Conservation (phyloP, 92 coral and sea anemone genomes). For the Isaurus tuberculatus region DNA sequence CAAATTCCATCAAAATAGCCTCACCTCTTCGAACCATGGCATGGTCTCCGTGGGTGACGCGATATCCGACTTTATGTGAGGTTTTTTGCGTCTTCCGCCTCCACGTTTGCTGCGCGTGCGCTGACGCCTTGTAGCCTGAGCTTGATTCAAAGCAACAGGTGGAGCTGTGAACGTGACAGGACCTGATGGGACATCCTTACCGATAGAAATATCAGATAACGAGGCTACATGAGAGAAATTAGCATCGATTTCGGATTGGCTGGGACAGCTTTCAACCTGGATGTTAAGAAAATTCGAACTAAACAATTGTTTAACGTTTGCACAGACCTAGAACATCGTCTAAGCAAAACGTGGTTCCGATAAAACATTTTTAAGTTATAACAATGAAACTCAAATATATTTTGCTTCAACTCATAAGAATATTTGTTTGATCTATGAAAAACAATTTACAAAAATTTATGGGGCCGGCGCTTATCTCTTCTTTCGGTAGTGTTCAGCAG, state of each 20-base stretch:
- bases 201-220: conserved; percentile 30
- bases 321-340: no score
- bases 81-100: conserved; percentile 71
- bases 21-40: conserved; percentile 94
- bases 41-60: conserved; percentile 85
- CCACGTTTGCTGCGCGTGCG: conserved; percentile 59
- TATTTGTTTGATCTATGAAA: no score
- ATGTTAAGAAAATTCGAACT: neutral
- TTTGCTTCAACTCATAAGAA: no score
- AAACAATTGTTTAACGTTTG: neutral
- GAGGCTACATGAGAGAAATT: neutral
- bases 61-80: conserved; percentile 68
- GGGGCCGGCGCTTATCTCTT: no score
- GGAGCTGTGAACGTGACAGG: conserved; percentile 54
- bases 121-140: conserved; percentile 57
- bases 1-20: neutral
- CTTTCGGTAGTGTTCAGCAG: no score
- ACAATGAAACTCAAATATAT: no score
- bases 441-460: no score
- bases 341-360: no score
- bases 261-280: conserved; percentile 7
- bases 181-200: conserved; percentile 45
- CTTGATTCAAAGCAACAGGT: conserved; percentile 53
- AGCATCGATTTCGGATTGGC: neutral
- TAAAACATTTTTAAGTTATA: no score